Evolutionary conservation across 2,797 vertebrate genomes (phyloP).

Genomic region (Caiman crocodilus): DNA sequence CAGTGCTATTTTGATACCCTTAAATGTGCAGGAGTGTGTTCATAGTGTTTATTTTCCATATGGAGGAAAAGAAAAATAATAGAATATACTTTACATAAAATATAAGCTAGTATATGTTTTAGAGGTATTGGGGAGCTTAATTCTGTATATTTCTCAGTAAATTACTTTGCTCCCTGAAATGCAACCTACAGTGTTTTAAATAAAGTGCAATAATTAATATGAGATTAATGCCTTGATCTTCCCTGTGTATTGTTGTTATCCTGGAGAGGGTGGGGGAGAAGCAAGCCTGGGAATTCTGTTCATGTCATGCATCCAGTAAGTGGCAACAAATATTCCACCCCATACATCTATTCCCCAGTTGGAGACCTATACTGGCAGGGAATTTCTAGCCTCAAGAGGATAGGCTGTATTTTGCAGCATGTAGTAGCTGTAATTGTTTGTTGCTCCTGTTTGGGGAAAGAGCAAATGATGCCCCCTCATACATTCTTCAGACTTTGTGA

Average conservation of each 20-base stretch:
- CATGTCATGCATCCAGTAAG: rapidly evolving
- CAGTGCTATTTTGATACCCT: conserved; percentile 47
- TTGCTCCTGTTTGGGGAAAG: neutral
- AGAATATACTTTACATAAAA: neutral
- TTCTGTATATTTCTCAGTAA: neutral
- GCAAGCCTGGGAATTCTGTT: conserved; percentile 17
- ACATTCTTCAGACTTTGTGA: conserved; percentile 1
- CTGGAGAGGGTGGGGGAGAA: neutral
- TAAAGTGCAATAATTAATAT: conserved; percentile 23
- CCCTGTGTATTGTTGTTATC: neutral
- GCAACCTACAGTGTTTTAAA: neutral
- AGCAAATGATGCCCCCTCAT: neutral
- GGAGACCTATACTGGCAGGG: neutral
- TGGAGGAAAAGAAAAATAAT: conserved; percentile 61
- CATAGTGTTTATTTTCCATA: conserved; percentile 44
- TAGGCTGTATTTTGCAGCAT: neutral
- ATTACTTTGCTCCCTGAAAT: conserved; percentile 13
- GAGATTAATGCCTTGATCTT: neutral
- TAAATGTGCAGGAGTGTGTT: conserved; percentile 45
- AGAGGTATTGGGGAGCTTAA: neutral
- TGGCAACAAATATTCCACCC: neutral
- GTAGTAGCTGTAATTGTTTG: neutral
- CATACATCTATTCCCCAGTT: neutral
- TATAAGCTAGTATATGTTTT: neutral
- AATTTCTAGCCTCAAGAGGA: conserved; percentile 1